Evolutionary conservation across 2,113 vertebrate species (phyloP).

Genomic region (Manacus vitellinus): DNA sequence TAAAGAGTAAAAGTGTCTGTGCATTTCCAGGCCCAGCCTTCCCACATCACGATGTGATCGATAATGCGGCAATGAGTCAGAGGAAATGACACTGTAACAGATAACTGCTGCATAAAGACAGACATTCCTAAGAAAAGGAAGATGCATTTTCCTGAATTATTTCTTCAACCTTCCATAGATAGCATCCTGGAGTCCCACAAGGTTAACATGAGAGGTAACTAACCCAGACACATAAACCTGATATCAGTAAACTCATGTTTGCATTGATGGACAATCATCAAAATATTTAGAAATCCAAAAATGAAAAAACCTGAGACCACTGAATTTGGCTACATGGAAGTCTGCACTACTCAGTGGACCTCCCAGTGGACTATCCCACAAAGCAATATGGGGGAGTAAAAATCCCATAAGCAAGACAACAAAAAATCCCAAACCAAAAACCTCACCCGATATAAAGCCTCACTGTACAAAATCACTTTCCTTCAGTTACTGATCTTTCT

Average conservation of each 20-base stretch:
- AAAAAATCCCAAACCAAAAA: neutral
- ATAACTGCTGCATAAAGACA: neutral
- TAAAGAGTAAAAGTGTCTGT: neutral
- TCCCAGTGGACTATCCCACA: neutral
- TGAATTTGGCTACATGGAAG: neutral
- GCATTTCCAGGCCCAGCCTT: neutral
- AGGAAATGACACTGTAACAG: neutral
- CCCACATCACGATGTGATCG: neutral
- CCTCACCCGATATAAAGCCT: neutral
- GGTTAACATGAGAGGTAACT: neutral
- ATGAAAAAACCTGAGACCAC: neutral
- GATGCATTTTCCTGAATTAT: neutral
- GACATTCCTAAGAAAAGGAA: neutral
- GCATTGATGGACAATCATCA: neutral
- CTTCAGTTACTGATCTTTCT: neutral
- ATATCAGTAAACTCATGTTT: neutral
- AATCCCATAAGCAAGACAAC: rapidly evolving
- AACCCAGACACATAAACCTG: neutral
- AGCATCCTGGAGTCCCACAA: rapidly evolving
- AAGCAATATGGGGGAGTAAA: neutral
- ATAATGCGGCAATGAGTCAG: neutral
- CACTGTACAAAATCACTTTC: neutral
- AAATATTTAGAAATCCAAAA: neutral
- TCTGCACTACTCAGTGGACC: neutral
- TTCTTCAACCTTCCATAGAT: neutral